Conservation (phyloP, 2,797 vertebrate genomes). For the Manis javanica region DNA sequence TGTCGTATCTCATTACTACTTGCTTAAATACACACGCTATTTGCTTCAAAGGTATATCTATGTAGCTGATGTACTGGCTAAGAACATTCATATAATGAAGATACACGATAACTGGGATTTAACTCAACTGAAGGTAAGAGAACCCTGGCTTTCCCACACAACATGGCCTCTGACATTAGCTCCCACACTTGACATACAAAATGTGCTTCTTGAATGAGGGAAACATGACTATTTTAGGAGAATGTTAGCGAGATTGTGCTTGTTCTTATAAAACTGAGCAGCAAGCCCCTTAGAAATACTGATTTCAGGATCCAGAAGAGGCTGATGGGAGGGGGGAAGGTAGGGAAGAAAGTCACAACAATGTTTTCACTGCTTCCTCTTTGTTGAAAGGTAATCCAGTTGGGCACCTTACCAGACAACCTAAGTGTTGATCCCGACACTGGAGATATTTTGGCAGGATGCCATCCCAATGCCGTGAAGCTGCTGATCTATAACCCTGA, state of each 20-base stretch:
- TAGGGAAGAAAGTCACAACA: neutral
- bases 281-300: neutral
- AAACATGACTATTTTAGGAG: neutral
- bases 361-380: neutral
- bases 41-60: constrained; percentile 80
- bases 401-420: constrained; percentile 88
- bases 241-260: neutral
- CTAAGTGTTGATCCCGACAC: constrained; percentile 87
- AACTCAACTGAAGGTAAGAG: constrained; percentile 79
- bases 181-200: neutral
- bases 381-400: constrained; percentile 82
- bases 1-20: neutral
- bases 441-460: constrained; percentile 89
- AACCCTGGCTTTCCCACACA: neutral
- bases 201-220: neutral
- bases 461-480: constrained; percentile 88
- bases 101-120: constrained; percentile 77
- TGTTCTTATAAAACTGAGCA: neutral
- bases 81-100: constrained; percentile 73
- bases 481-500: constrained; percentile 73
- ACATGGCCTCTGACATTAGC: neutral
- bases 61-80: constrained; percentile 66
- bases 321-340: neutral
- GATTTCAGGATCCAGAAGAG: neutral
- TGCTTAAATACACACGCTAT: constrained; percentile 18